Base-by-base conservation (phyloP, 1,140 invertebrate genomes). In the Caenorhabditis tropicalis region DNA sequence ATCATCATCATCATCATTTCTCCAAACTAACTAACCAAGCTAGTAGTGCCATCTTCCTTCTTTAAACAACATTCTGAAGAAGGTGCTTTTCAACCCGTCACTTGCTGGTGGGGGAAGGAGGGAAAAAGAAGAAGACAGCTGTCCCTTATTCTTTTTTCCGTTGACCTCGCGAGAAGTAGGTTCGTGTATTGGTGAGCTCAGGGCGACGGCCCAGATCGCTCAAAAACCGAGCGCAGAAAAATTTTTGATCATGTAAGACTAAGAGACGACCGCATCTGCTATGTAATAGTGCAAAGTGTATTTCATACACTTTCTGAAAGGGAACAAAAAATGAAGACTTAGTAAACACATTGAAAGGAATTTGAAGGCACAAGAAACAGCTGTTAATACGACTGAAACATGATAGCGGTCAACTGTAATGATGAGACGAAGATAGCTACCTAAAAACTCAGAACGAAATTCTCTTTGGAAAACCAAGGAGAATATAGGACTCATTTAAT, bases 341-440 rank as follows among this genome's bases (percentile, higher is more conserved):
- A 43, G 12, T 43, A 43, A 43, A 43, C 39, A 43, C 39, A 29
- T 3, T 21, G 53, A 51, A 51, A 19, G 16, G 15, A 6, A 51
- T n/a, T 21, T 21, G 31, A 51, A 9, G 48, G 10, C 48, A n/a
- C 10, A 51, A 3, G 19, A 19, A 16, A 51, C 58, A 65, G 29
- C 58, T 65, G 58, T 65, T 65, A 65, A 31, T 65, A 65, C 58
- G 58, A 36, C 19, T 33, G 58, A 33, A 65, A 65, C 19, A 19
- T 65, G 21, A 65, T 65, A 65, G 58, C 58, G 58, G 58, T 65
- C 58, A 65, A 65, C 58, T 65, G 58, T 33, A 65, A 65, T 65
- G 16, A 27, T 56, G 53, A 27, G 21, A 10, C 12, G 24, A 33
- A 65, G 7, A 21, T 10, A 24, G 9, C 9, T 10, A 15, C 10